Evolutionary conservation across 2,113 vertebrate genomes (phyloP), one percentile per base, ranked within the genome.

Genomic region (Shinisaurus crocodilurus): DNA sequence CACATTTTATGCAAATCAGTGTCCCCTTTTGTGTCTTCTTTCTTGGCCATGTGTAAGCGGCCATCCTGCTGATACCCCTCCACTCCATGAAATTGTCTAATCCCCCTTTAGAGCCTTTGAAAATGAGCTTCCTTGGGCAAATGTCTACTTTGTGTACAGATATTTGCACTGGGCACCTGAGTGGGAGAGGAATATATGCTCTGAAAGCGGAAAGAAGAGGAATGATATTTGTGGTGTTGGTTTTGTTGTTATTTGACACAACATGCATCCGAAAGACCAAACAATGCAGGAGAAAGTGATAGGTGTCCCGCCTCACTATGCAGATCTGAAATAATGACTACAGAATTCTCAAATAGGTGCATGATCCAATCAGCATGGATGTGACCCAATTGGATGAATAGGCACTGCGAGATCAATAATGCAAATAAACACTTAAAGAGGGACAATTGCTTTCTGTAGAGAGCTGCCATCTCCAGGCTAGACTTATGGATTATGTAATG

Each of bases 401-500:
- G 29, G 37, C 9, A 43, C 23, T 10, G 40, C 40, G 34, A 60
- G 76, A 81, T 69, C 29, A 50, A 69, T 81, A 54, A 63, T 37
- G 27, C 20, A 81, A 79, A 88, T 48, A 81, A 20, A 37, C 13
- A 57, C 16, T 69, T 54, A 32, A 74, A 70, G 50, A 12, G 54
- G 25, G 54, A 40, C 54, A 75, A 40, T 57, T 86, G 15, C 69
- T 74, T 74, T 10, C 29, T 13, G 32, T 29, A 10, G 7, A 54
- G 32, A 54, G 45, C 32, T 18, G 3, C 15, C 43, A n/a, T 91
- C 76, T 82, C 93, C 92, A 91, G 93, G 92, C 89, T 95, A 92
- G 83, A 88, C 90, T 34, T 91, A 34, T 81, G 37, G 92, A 93
- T 87, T 89, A 92, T 93, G 82, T 95, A 95, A 87, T 86, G 34